Conservation (phyloP, 2,113 vertebrate genomes). For the Datnioides undecimradiatus region DNA sequence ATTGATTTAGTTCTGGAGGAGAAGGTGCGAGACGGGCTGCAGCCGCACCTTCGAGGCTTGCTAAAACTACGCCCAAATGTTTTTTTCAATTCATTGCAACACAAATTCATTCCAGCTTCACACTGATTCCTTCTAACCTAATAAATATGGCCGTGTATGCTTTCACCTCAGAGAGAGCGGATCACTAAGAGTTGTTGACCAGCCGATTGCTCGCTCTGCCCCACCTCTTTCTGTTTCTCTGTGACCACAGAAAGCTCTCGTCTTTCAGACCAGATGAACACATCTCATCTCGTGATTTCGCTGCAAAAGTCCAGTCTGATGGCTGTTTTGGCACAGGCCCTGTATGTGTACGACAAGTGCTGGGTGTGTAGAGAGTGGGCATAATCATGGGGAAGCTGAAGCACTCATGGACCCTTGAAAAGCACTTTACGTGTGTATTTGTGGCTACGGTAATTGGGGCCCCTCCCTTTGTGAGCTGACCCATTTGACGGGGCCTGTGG, state of each 20-base stretch:
- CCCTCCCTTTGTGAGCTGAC: slow-evolving; percentile 62
- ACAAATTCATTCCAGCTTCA: slow-evolving; percentile 24
- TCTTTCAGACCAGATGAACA: slow-evolving; percentile 49
- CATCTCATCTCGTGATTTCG: slow-evolving; percentile 23
- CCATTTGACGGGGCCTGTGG: slow-evolving; percentile 55
- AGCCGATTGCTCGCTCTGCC: slow-evolving; percentile 18
- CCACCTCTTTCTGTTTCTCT: background rate
- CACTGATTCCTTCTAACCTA: slow-evolving; percentile 27
- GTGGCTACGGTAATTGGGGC: slow-evolving; percentile 69
- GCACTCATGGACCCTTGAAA: slow-evolving; percentile 69
- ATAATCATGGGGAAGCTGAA: slow-evolving; percentile 67
- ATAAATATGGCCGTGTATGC: slow-evolving; percentile 19
- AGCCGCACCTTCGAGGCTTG: background rate
- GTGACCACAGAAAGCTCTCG: slow-evolving; percentile 61
- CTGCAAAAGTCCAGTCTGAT: slow-evolving; percentile 57
- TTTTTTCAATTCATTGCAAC: slow-evolving; percentile 44
- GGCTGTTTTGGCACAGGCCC: slow-evolving; percentile 69
- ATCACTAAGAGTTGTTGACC: slow-evolving; percentile 45
- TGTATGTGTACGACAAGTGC: slow-evolving; percentile 61
- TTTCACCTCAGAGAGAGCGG: slow-evolving; percentile 25
- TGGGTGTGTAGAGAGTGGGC: slow-evolving; percentile 63
- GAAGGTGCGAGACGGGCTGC: slow-evolving; percentile 1
- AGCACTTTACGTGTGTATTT: slow-evolving; percentile 75
- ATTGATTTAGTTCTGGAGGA: slow-evolving; percentile 21
- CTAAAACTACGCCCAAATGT: slow-evolving; percentile 23